Conservation (phyloP, 2,113 vertebrate genomes). For the Notiomystis cincta region DNA sequence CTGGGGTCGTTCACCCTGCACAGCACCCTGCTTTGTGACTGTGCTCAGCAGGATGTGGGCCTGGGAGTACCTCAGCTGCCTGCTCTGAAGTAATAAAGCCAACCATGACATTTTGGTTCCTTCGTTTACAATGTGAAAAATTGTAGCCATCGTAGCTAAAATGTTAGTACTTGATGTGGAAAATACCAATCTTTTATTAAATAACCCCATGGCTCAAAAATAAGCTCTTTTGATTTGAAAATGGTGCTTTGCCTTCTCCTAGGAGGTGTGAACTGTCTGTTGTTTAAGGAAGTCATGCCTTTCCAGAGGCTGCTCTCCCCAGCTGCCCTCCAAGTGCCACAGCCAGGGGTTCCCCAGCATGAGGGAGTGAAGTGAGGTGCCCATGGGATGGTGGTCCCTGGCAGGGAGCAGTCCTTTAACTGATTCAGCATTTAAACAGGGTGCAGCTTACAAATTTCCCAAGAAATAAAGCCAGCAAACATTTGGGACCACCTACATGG, state of each 20-base stretch:
- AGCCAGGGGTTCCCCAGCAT: neutral
- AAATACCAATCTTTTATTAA: neutral
- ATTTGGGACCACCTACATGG: accelerated
- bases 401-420: neutral
- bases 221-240: neutral
- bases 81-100: neutral
- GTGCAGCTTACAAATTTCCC: neutral
- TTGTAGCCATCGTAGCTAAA: neutral
- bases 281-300: accelerated
- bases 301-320: neutral
- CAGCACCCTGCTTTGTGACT: neutral
- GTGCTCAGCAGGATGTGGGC: neutral
- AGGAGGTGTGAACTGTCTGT: neutral
- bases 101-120: neutral
- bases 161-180: neutral
- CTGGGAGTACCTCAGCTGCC: neutral
- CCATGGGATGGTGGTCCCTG: accelerated
- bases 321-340: neutral
- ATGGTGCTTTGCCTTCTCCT: neutral
- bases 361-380: neutral
- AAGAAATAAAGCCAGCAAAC: neutral
- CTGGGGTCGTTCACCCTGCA: neutral
- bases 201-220: neutral
- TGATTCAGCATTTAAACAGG: neutral
- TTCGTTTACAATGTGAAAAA: neutral